Evolutionary conservation across 2,113 vertebrate species (phyloP).

Genomic region (Podarcis muralis): DNA sequence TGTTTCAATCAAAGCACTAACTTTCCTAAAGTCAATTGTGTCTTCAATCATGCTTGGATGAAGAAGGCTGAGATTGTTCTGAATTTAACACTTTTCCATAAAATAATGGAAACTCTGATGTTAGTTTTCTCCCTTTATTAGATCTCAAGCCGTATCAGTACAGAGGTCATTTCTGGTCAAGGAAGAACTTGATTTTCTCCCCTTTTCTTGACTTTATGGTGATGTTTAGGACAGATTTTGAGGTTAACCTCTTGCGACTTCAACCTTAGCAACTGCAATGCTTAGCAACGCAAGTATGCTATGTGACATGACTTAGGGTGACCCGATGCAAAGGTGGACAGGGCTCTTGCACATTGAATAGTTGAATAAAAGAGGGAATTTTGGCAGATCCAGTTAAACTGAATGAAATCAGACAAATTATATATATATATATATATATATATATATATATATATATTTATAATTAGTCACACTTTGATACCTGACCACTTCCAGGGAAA

Average conservation of each 20-base stretch:
- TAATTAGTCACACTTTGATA: too few species aligned
- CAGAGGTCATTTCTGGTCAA: constrained; percentile 17
- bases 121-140: constrained; percentile 25
- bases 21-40: constrained; percentile 28
- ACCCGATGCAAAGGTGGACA: too few species aligned
- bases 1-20: constrained; percentile 36
- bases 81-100: constrained; percentile 28
- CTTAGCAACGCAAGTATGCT: not conserved
- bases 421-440: too few species aligned
- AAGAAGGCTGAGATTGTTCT: constrained; percentile 22
- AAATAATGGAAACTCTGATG: constrained; percentile 26
- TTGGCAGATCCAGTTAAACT: too few species aligned
- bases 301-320: not conserved
- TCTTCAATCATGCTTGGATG: constrained; percentile 29
- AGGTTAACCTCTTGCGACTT: constrained; percentile 7
- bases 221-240: not conserved
- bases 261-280: not conserved
- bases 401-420: too few species aligned
- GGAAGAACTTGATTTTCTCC: not conserved
- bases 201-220: not conserved
- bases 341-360: too few species aligned
- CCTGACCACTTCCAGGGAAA: not conserved
- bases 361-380: too few species aligned
- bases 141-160: constrained; percentile 15
- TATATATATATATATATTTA: too few species aligned